Conservation (phyloP, 1,140 invertebrate species). For the Megalonaias nervosa region DNA sequence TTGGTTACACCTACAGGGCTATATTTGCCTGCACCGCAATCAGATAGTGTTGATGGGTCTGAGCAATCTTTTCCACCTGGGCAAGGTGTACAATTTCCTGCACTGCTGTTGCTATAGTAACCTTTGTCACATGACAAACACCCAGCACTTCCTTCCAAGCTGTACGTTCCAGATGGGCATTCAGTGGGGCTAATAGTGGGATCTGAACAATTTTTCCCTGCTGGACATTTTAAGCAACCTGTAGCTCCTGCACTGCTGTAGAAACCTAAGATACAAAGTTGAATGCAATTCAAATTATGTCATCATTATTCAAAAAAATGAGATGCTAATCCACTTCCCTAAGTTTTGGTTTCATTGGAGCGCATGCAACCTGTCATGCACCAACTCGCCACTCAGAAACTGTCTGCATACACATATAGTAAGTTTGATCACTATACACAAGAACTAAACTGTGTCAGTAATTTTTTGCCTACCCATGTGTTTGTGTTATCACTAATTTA, state of each 20-base stretch:
- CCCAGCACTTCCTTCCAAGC: constrained; percentile 19
- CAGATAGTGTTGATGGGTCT: background rate
- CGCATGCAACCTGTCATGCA: too few relatives aligned
- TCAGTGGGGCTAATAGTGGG: constrained; percentile 4
- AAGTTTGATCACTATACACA: too few relatives aligned
- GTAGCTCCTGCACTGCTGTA: constrained; percentile 19
- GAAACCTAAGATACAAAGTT: constrained; percentile 29
- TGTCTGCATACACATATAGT: too few relatives aligned
- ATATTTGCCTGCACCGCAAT: constrained; percentile 41
- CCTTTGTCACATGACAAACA: constrained; percentile 35
- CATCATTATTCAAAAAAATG: too few relatives aligned
- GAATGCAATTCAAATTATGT: constrained; percentile 3
- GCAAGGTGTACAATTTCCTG: constrained; percentile 19
- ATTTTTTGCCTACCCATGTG: too few relatives aligned
- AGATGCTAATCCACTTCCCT: too few relatives aligned
- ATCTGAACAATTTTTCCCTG: constrained; percentile 43
- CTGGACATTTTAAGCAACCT: constrained; percentile 41
- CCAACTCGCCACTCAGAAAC: too few relatives aligned
- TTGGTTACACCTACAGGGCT: constrained; percentile 19
- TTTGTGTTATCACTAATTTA: too few relatives aligned
- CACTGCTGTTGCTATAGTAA: constrained; percentile 32
- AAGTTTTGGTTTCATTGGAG: too few relatives aligned
- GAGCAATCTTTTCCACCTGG: constrained; percentile 24
- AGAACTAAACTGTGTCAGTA: too few relatives aligned
- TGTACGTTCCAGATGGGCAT: constrained; percentile 26